Evolutionary conservation across 1,140 invertebrate genomes (phyloP).

Genomic region (Cydia strobilella): DNA sequence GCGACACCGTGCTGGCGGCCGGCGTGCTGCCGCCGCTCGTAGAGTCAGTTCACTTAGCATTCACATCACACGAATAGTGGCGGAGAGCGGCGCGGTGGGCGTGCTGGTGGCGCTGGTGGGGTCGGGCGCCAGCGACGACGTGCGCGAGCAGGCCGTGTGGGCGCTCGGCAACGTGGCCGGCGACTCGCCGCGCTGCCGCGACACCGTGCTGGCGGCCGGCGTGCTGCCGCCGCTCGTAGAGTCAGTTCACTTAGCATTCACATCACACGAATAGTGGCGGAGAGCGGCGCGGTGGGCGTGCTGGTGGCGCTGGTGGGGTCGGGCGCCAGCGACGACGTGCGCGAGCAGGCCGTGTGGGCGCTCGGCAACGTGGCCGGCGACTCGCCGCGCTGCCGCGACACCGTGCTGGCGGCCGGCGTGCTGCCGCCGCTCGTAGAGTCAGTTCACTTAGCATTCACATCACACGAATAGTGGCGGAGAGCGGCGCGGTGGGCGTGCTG

Average conservation of each 20-base stretch:
- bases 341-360: no score
- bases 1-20: conserved; percentile 93
- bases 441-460: no score
- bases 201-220: conserved; percentile 92
- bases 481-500: no score
- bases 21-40: conserved; percentile 94
- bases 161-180: conserved; percentile 98
- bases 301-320: no score
- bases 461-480: no score
- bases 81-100: conserved; percentile 96
- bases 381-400: no score
- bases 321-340: no score
- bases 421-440: no score
- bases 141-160: conserved; percentile 98
- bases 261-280: no score
- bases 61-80: conserved; percentile 83
- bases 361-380: no score
- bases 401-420: no score
- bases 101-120: conserved; percentile 92
- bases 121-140: conserved; percentile 95
- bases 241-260: conserved; percentile 80
- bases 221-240: conserved; percentile 94
- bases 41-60: conserved; percentile 83
- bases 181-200: conserved; percentile 95
- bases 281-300: no score